A percentile compares a stretch with the other conserved stretches of the same genome.
Evolutionary conservation across 2,113 vertebrate genomes (phyloP).

Genomic region (Dicaeum eximium): DNA sequence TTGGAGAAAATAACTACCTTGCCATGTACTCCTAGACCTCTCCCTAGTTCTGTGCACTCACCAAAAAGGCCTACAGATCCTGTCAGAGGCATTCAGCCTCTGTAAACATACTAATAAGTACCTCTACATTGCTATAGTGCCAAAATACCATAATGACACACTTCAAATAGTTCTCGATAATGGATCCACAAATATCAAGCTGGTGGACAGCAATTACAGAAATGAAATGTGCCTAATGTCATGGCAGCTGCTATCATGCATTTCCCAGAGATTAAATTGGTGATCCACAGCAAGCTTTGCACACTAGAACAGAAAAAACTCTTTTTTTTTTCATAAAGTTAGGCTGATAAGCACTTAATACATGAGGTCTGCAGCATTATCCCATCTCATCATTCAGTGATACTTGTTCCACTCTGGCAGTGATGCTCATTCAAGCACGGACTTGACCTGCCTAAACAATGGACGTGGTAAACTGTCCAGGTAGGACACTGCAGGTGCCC

Average conservation of each 20-base stretch:
- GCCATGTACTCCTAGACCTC: background rate
- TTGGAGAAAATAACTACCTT: background rate
- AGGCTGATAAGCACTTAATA: rapidly evolving
- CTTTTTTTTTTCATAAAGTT: background rate
- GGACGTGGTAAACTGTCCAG: rapidly evolving
- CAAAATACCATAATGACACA: background rate
- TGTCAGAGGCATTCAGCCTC: background rate
- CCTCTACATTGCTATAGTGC: background rate
- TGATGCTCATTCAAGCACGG: background rate
- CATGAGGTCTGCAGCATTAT: background rate
- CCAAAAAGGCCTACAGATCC: background rate
- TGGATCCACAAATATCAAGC: background rate
- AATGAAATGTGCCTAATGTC: background rate
- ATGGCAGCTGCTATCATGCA: background rate
- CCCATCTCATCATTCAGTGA: background rate
- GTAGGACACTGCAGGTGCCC: background rate
- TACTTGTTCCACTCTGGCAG: background rate
- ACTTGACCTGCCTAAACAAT: background rate
- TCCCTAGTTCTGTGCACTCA: background rate
- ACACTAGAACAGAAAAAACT: background rate
- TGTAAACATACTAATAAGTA: background rate
- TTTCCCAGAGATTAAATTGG: background rate
- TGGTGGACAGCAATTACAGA: background rate
- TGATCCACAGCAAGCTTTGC: background rate
- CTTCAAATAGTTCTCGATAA: background rate